Percentiles rank a stretch among this genome's conserved stretches.
phyloP scores from a whole-genome alignment of 2,797 vertebrate genomes.

The Gorsachius magnificus region DNA sequence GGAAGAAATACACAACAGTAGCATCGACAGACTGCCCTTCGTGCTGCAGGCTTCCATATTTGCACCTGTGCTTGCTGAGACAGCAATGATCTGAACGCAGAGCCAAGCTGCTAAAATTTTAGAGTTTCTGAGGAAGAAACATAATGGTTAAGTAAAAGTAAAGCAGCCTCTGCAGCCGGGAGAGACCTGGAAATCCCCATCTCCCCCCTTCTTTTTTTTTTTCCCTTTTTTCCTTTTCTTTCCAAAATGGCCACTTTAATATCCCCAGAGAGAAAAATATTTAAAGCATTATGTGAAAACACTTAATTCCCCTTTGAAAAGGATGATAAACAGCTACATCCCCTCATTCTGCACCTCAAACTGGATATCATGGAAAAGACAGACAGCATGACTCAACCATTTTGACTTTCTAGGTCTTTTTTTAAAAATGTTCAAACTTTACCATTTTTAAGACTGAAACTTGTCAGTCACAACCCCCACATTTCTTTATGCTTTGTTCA shows the following conservation, averaged over 20 bases:
- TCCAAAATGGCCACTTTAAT: background rate
- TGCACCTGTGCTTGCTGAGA: background rate
- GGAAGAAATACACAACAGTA: background rate
- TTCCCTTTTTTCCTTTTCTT: background rate
- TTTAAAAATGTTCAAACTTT: background rate
- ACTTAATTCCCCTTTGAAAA: background rate
- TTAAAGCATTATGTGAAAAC: background rate
- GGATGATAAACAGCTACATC: background rate
- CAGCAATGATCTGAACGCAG: background rate
- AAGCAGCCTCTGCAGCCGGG: background rate
- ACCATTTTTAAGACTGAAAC: background rate
- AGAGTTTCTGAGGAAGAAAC: background rate
- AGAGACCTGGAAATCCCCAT: background rate
- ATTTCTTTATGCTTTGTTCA: background rate
- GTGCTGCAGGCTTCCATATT: background rate
- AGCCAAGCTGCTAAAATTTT: background rate
- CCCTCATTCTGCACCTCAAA: background rate
- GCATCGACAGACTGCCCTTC: background rate
- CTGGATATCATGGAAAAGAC: background rate
- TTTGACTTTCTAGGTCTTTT: background rate
- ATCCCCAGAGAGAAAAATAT: background rate
- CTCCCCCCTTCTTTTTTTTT: too few relatives aligned
- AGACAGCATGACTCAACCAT: background rate
- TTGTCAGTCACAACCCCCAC: conserved; percentile 49
- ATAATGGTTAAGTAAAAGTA: background rate